Percentiles rank a stretch among this genome's conserved stretches.
These are phyloP conservation scores for Petroica traversi DNA, from an alignment of 2,113 vertebrate genomes.

Conservation along the genomic window DNA sequence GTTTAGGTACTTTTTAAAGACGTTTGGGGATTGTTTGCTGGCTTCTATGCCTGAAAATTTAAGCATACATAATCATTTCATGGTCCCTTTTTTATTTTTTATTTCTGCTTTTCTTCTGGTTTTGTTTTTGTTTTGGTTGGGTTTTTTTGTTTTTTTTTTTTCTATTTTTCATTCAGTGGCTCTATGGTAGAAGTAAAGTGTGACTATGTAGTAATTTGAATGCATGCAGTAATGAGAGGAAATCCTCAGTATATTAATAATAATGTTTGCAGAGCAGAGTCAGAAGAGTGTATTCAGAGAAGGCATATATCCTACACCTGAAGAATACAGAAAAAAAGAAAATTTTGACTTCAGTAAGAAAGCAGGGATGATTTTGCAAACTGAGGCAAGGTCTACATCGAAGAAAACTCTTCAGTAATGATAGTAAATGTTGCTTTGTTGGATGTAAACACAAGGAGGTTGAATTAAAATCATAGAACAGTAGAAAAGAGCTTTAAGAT, in stretches of 20 bases:
- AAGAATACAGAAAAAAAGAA: not conserved
- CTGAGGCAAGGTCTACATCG: not conserved
- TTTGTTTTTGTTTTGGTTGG: too few species aligned
- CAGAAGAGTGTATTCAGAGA: not conserved
- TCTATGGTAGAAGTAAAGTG: not conserved
- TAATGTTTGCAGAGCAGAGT: not conserved
- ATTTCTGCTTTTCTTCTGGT: too few species aligned
- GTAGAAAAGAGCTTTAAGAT: not conserved
- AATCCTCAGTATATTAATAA: not conserved
- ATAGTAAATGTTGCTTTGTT: not conserved
- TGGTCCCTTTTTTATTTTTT: not conserved
- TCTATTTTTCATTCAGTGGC: not conserved
- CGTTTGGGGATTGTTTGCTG: not conserved
- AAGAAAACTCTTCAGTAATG: not conserved
- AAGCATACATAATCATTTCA: accelerated
- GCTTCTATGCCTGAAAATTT: not conserved
- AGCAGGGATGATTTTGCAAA: not conserved
- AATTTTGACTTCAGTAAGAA: not conserved
- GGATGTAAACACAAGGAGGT: not conserved
- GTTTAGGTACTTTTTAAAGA: not conserved
- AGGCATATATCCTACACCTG: not conserved
- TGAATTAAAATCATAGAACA: not conserved
- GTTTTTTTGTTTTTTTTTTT: not conserved
- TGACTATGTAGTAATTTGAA: not conserved
- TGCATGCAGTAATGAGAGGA: not conserved